phyloP scores from a whole-genome alignment of 2,113 vertebrate genomes.

The Archocentrus centrarchus region DNA sequence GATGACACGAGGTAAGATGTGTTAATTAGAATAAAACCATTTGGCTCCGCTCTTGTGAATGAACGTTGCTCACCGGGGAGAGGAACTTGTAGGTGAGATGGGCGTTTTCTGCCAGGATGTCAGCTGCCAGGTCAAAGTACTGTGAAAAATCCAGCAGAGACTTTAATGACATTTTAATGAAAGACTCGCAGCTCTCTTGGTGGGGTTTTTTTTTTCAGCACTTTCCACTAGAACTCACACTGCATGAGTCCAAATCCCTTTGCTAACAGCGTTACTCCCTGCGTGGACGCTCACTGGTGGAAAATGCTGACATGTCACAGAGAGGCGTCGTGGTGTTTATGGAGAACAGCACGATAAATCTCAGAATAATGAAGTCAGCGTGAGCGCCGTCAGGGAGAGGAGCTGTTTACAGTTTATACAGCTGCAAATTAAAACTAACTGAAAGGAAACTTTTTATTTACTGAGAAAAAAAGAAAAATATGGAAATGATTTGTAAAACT shows the following conservation, averaged over 20 bases:
- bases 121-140: constrained; percentile 95
- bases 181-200: neutral
- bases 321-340: neutral
- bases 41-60: accelerated
- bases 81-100: constrained; percentile 95
- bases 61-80: constrained; percentile 79
- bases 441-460: neutral
- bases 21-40: neutral
- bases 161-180: constrained; percentile 57
- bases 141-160: constrained; percentile 59
- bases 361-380: neutral
- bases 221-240: constrained; percentile 1
- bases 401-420: neutral
- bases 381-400: neutral
- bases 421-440: neutral
- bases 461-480: neutral
- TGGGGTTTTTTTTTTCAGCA: neutral
- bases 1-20: neutral
- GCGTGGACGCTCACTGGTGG: constrained; percentile 1
- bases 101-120: constrained; percentile 95
- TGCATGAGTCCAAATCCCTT: neutral
- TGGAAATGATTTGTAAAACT: neutral
- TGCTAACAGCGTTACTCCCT: constrained; percentile 7
- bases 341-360: neutral
- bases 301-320: constrained; percentile 23